Evolutionary conservation across 2,888 invertebrate species (phyloP).

Genomic region (Lampropteryx suffumata): DNA sequence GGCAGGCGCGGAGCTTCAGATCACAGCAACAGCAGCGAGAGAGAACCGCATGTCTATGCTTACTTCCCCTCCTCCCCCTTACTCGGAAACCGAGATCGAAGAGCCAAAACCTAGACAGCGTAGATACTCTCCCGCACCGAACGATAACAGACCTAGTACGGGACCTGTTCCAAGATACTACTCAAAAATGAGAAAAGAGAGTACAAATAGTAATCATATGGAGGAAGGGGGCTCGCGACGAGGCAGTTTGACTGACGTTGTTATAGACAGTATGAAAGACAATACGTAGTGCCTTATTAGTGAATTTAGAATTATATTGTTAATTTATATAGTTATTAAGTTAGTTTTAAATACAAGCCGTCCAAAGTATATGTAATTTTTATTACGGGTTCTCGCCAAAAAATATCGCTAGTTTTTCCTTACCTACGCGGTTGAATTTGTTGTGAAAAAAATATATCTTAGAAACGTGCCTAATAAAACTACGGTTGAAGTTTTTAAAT

Average conservation of each 20-base stretch:
- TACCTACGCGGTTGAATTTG: too few relatives aligned
- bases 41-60: conserved; percentile 74
- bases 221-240: conserved; percentile 66
- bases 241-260: conserved; percentile 75
- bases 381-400: too few relatives aligned
- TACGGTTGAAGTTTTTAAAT: too few relatives aligned
- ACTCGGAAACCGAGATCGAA: conserved; percentile 57
- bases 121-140: conserved; percentile 72
- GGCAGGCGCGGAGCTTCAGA: conserved; percentile 70
- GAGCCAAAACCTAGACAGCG: conserved; percentile 60
- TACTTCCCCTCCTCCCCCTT: conserved; percentile 74
- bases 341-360: conserved; percentile 51
- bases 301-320: conserved; percentile 54
- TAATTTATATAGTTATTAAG: conserved; percentile 41
- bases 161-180: conserved; percentile 74
- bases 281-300: conserved; percentile 71
- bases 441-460: too few relatives aligned
- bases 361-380: conserved; percentile 49
- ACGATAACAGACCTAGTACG: conserved; percentile 58
- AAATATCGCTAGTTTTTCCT: too few relatives aligned
- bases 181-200: conserved; percentile 71
- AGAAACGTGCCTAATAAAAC: too few relatives aligned
- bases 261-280: conserved; percentile 77
- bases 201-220: conserved; percentile 39
- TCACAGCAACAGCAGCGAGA: conserved; percentile 69